These are phyloP conservation scores for Mustela nigripes DNA, from an alignment of 2,113 vertebrate genomes.

Conservation along the genomic window DNA sequence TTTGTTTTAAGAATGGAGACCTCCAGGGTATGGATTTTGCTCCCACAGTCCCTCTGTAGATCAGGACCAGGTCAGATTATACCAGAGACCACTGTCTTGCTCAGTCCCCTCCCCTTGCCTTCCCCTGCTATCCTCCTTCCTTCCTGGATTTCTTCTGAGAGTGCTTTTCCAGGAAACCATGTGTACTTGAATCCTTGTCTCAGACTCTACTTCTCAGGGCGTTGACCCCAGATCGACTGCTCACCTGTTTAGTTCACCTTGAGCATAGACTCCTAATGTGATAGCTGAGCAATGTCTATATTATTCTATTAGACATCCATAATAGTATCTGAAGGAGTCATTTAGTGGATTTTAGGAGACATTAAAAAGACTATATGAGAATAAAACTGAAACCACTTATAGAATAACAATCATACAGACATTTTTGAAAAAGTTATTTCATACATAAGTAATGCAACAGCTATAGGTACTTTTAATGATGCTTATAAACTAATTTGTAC, in stretches of 20 bases:
- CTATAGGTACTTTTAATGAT: neutral
- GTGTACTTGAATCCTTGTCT: neutral
- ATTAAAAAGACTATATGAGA: neutral
- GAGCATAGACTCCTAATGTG: neutral
- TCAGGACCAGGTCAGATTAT: neutral
- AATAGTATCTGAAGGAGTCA: neutral
- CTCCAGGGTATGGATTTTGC: neutral
- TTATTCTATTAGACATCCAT: neutral
- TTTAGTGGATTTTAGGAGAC: neutral
- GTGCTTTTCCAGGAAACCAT: neutral
- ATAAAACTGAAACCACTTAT: neutral
- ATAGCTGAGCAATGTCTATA: neutral
- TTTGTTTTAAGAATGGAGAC: neutral
- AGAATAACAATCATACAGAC: neutral
- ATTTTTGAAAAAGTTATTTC: neutral
- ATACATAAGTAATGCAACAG: neutral
- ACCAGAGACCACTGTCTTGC: neutral
- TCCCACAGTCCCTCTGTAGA: neutral
- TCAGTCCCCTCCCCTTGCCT: neutral
- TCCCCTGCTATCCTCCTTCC: neutral
- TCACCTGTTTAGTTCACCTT: neutral
- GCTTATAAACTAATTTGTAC: neutral
- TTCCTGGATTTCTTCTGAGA: neutral
- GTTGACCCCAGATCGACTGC: neutral
- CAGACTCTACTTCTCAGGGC: neutral